These are phyloP conservation scores for Callipepla californica DNA, from an alignment of 2,113 vertebrate species.

Conservation along the genomic window DNA sequence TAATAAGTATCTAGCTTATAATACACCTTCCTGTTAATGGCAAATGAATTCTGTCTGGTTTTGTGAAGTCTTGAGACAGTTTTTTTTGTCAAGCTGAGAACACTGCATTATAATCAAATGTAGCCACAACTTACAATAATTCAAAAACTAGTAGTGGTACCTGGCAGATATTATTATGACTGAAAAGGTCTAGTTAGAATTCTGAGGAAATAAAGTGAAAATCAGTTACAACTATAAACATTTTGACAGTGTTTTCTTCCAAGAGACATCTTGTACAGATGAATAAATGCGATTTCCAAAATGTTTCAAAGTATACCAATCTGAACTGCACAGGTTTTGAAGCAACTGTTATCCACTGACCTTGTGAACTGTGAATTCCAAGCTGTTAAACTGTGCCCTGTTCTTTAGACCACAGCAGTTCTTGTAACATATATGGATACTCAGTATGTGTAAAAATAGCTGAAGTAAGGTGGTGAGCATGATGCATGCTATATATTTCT, in stretches of 20 bases:
- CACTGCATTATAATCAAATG: neutral
- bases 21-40: neutral
- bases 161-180: neutral
- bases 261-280: neutral
- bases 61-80: neutral
- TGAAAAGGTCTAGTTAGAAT: neutral
- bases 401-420: neutral
- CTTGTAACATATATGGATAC: neutral
- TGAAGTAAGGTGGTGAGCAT: neutral
- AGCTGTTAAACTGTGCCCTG: neutral
- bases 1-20: neutral
- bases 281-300: neutral
- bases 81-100: neutral
- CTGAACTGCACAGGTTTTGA: neutral
- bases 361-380: neutral
- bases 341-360: neutral
- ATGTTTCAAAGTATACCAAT: neutral
- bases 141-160: neutral
- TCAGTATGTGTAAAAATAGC: neutral
- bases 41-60: neutral
- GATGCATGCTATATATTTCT: neutral
- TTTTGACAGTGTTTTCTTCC: neutral
- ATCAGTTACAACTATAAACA: neutral
- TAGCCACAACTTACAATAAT: neutral
- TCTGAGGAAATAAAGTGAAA: neutral